Conservation (phyloP, 2,113 vertebrate genomes). For the Mohoua ochrocephala region DNA sequence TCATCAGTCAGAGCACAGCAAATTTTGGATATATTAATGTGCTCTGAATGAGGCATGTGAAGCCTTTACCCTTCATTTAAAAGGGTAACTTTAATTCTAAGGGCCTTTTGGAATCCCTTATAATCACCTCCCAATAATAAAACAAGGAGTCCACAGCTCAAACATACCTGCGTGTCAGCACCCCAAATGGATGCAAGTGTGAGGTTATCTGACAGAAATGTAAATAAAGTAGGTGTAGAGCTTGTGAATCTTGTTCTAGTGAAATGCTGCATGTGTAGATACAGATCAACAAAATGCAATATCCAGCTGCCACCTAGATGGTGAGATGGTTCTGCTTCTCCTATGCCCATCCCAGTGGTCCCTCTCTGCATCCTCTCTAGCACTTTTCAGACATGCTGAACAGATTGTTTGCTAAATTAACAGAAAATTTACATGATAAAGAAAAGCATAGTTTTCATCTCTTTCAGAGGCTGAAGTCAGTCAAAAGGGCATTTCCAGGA, state of each 20-base stretch:
- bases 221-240: background rate
- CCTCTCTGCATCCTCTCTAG: background rate
- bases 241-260: background rate
- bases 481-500: background rate
- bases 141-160: background rate
- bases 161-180: background rate
- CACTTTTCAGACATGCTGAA: background rate
- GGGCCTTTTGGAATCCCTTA: background rate
- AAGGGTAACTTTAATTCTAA: background rate
- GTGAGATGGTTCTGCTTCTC: background rate
- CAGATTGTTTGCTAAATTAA: background rate
- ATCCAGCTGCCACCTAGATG: background rate
- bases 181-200: background rate
- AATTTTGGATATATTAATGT: background rate
- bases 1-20: background rate
- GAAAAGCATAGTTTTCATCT: background rate
- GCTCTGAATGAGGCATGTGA: background rate
- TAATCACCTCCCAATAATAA: background rate
- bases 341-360: background rate
- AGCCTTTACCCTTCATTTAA: background rate
- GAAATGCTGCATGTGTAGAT: background rate
- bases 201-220: background rate
- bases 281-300: background rate
- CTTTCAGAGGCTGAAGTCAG: background rate
- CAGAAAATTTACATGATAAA: background rate